phyloP scores from a whole-genome alignment of 2,113 vertebrate species.

The Hemiscyllium ocellatum region DNA sequence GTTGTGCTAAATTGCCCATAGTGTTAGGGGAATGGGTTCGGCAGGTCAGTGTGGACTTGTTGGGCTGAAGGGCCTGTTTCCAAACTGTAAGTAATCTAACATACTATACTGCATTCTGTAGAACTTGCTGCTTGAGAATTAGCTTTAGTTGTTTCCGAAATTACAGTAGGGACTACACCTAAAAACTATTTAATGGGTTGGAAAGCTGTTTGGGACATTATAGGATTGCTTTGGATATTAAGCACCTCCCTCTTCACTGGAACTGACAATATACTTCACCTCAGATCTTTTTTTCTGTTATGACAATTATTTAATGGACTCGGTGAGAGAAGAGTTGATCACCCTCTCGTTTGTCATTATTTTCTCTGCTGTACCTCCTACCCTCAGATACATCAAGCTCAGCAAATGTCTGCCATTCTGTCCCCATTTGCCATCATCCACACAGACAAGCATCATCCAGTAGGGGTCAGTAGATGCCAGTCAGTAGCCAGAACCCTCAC shows the following conservation, averaged over 20 bases:
- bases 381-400: background rate
- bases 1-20: too few relatives aligned
- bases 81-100: too few relatives aligned
- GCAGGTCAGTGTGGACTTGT: too few relatives aligned
- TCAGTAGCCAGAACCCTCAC: background rate
- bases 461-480: background rate
- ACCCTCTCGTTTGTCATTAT: background rate
- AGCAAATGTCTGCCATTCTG: background rate
- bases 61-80: too few relatives aligned
- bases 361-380: background rate
- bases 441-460: background rate
- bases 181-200: background rate
- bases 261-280: background rate
- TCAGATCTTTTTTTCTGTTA: background rate
- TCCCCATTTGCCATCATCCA: background rate
- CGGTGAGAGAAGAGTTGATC: background rate
- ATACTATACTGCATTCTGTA: background rate
- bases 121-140: background rate
- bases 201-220: background rate
- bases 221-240: background rate
- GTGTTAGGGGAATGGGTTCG: too few relatives aligned
- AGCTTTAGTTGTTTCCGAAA: background rate
- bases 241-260: background rate
- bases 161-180: background rate
- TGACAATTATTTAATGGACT: background rate